These are phyloP conservation scores for Ophonus ardosiacus DNA, from an alignment of 2,888 invertebrate species.

Conservation along the genomic window DNA sequence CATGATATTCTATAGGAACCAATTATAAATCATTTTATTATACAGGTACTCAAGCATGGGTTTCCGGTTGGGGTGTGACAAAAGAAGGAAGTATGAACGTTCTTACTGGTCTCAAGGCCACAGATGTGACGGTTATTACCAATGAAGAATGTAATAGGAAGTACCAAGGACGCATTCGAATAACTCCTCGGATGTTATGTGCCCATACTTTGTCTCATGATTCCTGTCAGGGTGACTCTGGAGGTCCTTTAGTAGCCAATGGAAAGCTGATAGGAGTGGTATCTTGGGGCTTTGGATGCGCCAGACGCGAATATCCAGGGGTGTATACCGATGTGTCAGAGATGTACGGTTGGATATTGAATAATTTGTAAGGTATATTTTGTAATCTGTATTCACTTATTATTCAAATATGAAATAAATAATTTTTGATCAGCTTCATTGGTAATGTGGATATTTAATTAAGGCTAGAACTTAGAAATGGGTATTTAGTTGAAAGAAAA, in stretches of 20 bases:
- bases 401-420: neutral
- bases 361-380: neutral
- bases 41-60: neutral
- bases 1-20: neutral
- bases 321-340: slow-evolving; percentile 55
- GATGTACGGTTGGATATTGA: slow-evolving; percentile 37
- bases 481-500: no score
- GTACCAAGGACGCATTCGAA: slow-evolving; percentile 1
- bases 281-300: slow-evolving; percentile 46
- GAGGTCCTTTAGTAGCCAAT: slow-evolving; percentile 37
- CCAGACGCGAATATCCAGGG: slow-evolving; percentile 31
- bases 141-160: slow-evolving; percentile 3
- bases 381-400: neutral
- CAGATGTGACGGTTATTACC: slow-evolving; percentile 20
- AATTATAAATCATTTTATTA: neutral
- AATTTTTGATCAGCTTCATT: no score
- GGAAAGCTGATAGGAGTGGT: slow-evolving; percentile 39
- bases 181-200: slow-evolving; percentile 51
- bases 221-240: slow-evolving; percentile 54
- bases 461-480: no score
- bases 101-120: neutral
- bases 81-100: slow-evolving; percentile 14
- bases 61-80: neutral
- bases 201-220: slow-evolving; percentile 7
- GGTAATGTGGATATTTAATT: no score